These are phyloP conservation scores for Cataglyphis hispanica DNA, from an alignment of 1,140 invertebrate genomes.

Conservation along the genomic window DNA sequence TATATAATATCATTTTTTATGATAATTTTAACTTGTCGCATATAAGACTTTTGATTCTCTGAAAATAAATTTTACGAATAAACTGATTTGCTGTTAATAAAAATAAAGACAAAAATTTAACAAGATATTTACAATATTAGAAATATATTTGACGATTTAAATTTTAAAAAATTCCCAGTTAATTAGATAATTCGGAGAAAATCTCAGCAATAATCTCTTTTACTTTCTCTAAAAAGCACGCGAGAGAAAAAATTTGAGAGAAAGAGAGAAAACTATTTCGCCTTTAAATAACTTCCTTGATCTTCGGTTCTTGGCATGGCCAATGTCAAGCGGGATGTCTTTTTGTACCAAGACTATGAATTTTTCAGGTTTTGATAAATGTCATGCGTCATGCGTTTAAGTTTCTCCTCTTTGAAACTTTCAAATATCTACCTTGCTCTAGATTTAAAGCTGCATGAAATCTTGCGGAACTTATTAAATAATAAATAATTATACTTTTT, in stretches of 20 bases:
- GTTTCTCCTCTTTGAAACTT: conserved; percentile 45
- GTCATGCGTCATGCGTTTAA: not conserved
- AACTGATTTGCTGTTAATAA: not conserved
- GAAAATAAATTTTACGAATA: not conserved
- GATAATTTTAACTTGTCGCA: not conserved
- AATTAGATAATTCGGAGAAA: not conserved
- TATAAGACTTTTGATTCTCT: not conserved
- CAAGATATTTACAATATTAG: not conserved
- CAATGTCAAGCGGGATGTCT: conserved; percentile 28
- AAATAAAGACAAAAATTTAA: not conserved
- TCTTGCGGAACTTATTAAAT: not conserved
- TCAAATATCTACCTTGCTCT: not conserved
- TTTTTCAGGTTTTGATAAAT: not conserved
- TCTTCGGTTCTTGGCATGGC: conserved; percentile 20
- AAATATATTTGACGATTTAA: not conserved
- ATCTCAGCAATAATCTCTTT: conserved; percentile 9
- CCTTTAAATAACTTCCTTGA: conserved; percentile 44
- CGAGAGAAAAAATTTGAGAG: too few species aligned
- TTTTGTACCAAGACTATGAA: not conserved
- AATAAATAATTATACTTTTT: not conserved
- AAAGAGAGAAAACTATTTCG: not conserved
- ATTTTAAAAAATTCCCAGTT: not conserved
- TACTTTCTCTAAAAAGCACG: conserved; percentile 61
- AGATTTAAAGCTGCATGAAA: not conserved
- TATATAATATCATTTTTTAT: not conserved